A percentile compares a stretch with the other conserved stretches of the same genome.
Conservation (phyloP, 1,140 invertebrate genomes). For the Drosophila oshimai region DNA sequence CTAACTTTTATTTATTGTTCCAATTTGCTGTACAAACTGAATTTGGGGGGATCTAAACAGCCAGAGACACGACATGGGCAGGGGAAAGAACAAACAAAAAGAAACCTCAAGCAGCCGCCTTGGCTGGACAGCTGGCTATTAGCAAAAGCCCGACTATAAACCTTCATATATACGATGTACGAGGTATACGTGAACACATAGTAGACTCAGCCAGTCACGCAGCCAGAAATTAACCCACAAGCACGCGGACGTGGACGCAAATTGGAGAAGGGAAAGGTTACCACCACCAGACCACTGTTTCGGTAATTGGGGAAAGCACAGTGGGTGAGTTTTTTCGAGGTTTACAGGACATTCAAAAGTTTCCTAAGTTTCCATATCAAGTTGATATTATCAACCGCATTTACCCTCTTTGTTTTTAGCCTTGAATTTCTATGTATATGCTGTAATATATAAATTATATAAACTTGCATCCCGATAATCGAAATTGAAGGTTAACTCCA, state of each 20-base stretch:
- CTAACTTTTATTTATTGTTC: conserved; percentile 46
- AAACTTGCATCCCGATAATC: no score
- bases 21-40: conserved; percentile 32
- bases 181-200: not conserved
- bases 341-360: not conserved
- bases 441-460: no score
- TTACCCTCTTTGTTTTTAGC: no score
- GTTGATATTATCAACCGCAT: no score
- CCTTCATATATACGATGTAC: not conserved
- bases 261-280: conserved; percentile 26
- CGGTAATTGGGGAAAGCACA: conserved; percentile 35
- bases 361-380: not conserved
- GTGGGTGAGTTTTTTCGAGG: not conserved
- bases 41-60: conserved; percentile 26
- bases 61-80: conserved; percentile 5
- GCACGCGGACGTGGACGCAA: conserved; percentile 47
- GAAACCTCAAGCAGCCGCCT: conserved; percentile 13
- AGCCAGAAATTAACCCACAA: conserved; percentile 50
- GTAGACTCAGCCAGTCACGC: conserved; percentile 40
- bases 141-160: conserved; percentile 18
- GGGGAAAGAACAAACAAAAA: conserved; percentile 15
- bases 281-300: conserved; percentile 9
- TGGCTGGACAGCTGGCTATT: conserved; percentile 35
- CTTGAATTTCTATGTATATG: no score
- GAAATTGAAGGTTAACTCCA: no score